Base-by-base conservation (phyloP, 2,113 vertebrate species). In the Corapipo altera region DNA sequence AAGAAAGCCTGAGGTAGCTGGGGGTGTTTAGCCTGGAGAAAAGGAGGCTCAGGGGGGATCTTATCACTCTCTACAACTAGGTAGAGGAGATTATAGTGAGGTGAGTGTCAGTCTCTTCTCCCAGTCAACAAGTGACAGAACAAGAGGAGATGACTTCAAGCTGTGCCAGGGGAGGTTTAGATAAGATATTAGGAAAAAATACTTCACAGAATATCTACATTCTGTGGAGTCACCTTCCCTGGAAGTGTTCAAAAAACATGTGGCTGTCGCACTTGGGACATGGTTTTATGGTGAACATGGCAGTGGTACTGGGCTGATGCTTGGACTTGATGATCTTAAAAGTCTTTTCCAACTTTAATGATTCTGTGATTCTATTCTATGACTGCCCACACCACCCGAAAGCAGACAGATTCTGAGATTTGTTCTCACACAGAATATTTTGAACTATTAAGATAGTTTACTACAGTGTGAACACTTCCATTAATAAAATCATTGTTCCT, bases 401-500 rank as follows among this genome's bases (percentile, higher is more conserved):
- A 28, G 51, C 12, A 15, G 8, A 57, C 24, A 67, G 26, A 19
- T 33, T 77, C 48, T 58, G 57, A 22, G 11, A 58, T 80, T 83
- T 0, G 0, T 15, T 70, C 26, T 77, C 28, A n/a, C 19, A 35
- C 0, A 2, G n/a, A 67, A 37, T 65, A 64, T 51, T 67, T 83
- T 81, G 26, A 87, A 26, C 20, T 67, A 2, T 26, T 59, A 26
- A 43, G n/a, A 16, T 26, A 15, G 4, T 86, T 94, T 77, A 18
- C 16, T 90, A n/a, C 43, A 23, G 27, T 49, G 8, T 30, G 30
- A 24, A 67, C 39, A 71, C 5, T 86, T 86, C 14, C 37, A 61
- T 18, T 75, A 87, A 81, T 16, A 37, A 80, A 89, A 79, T 44
- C 3, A 24, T 33, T 24, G 5, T 58, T 91, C 65, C 37, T 69